Percentiles rank a stretch among this genome's conserved stretches.
phyloP scores from a whole-genome alignment of 2,888 invertebrate species.

The Nineta flava region DNA sequence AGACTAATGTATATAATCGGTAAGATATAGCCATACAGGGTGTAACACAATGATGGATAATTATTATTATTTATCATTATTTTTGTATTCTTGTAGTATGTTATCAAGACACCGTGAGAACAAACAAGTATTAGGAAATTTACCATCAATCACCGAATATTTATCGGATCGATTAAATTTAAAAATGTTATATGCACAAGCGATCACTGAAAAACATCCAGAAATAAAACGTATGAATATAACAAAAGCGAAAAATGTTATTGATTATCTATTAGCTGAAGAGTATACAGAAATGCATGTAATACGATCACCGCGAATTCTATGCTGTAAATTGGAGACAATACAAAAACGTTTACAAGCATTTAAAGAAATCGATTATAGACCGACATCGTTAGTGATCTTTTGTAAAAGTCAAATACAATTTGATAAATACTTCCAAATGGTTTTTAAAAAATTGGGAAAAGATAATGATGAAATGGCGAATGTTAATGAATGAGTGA shows the following conservation, averaged over 20 bases:
- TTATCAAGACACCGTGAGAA: conserved; percentile 23
- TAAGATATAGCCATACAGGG: conserved; percentile 18
- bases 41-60: too few species aligned
- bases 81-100: conserved; percentile 18
- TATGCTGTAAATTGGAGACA: conserved; percentile 28
- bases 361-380: conserved; percentile 15
- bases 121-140: conserved; percentile 24
- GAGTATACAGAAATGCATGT: conserved; percentile 27
- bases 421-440: conserved; percentile 8
- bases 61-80: not conserved
- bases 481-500: too few species aligned
- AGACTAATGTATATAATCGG: conserved; percentile 23
- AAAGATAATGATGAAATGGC: conserved; percentile 7
- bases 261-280: conserved; percentile 26
- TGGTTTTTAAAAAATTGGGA: conserved; percentile 4
- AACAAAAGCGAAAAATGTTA: conserved; percentile 26
- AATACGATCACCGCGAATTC: conserved; percentile 25
- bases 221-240: conserved; percentile 25
- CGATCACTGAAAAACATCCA: conserved; percentile 24
- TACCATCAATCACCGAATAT: conserved; percentile 24
- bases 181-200: conserved; percentile 19
- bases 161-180: conserved; percentile 26
- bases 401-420: conserved; percentile 14
- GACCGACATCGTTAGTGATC: conserved; percentile 11
- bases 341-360: conserved; percentile 23